Evolutionary conservation across 2,888 invertebrate species (phyloP).

Genomic region (Epistrophella euchroma): DNA sequence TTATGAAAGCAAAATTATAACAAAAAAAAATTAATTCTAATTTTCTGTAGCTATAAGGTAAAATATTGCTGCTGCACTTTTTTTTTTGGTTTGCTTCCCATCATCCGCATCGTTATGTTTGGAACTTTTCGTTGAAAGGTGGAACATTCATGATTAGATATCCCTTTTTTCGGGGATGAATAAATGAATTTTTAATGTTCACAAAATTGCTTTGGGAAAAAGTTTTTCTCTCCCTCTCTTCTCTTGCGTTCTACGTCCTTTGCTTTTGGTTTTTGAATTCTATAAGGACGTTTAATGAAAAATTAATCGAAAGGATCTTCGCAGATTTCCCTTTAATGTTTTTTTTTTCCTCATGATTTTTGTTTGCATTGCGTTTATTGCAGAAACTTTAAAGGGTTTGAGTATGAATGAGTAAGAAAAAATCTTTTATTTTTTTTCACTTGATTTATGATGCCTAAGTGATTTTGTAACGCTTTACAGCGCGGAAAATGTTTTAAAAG

Average conservation of each 20-base stretch:
- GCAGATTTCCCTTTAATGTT: conserved; percentile 13
- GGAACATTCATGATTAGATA: conserved; percentile 38
- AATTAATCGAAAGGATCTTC: conserved; percentile 41
- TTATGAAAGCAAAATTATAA: conserved; percentile 4
- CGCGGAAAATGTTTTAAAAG: conserved; percentile 24
- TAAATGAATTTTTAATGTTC: conserved; percentile 64
- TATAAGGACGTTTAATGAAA: conserved; percentile 38
- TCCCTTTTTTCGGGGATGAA: conserved; percentile 52
- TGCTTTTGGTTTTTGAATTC: conserved; percentile 6
- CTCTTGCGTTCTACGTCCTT: not conserved
- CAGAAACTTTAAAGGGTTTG: conserved; percentile 21
- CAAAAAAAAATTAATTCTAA: conserved; percentile 12
- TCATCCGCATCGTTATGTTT: conserved; percentile 12
- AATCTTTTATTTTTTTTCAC: conserved; percentile 42
- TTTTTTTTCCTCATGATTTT: not conserved
- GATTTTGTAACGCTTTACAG: conserved; percentile 46
- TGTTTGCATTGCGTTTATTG: conserved; percentile 7
- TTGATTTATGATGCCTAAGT: conserved; percentile 67
- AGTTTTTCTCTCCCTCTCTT: conserved; percentile 49
- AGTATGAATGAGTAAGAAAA: conserved; percentile 31
- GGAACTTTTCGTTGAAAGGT: conserved; percentile 16
- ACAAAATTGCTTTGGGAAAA: conserved; percentile 54
- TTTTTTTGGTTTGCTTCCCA: conserved; percentile 13
- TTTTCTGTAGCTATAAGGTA: not conserved
- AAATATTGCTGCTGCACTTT: conserved; percentile 15